Percentiles rank a stretch among this genome's conserved stretches.
Conservation (phyloP, 1,140 invertebrate species). For the Drosophila pectinifera region DNA sequence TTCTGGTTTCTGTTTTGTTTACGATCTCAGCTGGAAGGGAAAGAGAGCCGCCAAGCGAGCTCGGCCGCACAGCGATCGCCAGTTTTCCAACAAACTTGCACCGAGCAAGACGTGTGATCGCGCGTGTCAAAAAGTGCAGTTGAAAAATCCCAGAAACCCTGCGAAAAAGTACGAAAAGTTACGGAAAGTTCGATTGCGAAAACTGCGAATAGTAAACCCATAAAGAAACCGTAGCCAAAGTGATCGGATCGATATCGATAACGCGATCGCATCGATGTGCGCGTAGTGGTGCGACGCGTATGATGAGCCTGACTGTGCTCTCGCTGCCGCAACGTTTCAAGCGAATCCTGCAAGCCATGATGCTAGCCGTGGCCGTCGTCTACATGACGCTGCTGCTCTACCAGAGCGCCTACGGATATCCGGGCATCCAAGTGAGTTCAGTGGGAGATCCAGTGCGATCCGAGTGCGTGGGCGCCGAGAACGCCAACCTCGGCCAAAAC, state of each 20-base stretch:
- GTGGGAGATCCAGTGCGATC: constrained; percentile 7
- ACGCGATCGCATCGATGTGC: constrained; percentile 59
- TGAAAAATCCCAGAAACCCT: constrained; percentile 20
- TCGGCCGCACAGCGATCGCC: constrained; percentile 20
- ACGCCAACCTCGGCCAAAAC: constrained; percentile 38
- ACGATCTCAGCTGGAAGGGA: constrained; percentile 64
- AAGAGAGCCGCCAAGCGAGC: constrained; percentile 27
- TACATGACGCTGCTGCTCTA: constrained; percentile 84
- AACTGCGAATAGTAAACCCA: constrained; percentile 3
- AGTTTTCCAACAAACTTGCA: constrained; percentile 68
- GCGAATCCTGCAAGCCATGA: constrained; percentile 84
- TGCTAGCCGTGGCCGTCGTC: constrained; percentile 82
- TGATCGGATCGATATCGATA: constrained; percentile 30
- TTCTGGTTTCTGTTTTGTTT: constrained; percentile 79
- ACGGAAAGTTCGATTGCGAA: constrained; percentile 5
- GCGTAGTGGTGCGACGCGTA: constrained; percentile 67
- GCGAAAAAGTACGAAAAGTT: constrained; percentile 28
- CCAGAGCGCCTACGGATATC: constrained; percentile 85
- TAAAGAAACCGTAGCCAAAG: constrained; percentile 13
- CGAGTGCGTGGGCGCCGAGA: constrained; percentile 7
- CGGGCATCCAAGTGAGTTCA: constrained; percentile 77
- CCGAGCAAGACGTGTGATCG: constrained; percentile 71
- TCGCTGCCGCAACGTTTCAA: constrained; percentile 84
- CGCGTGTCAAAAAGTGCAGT: constrained; percentile 33
- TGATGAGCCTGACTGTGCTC: constrained; percentile 81